Percentiles rank a stretch among this genome's conserved stretches.
phyloP scores from a whole-genome alignment of 1,140 invertebrate genomes.

The Aphidius gifuensis region DNA sequence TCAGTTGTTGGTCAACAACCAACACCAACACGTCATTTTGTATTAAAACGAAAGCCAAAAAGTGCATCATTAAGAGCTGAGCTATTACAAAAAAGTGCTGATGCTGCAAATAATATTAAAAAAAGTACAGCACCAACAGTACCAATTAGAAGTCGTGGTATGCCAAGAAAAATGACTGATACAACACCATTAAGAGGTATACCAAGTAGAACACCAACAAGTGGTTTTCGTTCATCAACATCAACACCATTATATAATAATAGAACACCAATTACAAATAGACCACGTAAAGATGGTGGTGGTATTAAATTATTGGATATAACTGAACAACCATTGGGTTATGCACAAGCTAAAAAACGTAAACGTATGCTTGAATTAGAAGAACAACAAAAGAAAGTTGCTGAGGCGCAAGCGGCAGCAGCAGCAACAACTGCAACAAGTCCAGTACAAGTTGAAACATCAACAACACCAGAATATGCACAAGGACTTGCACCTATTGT shows the following conservation, averaged over 20 bases:
- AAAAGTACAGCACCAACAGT: constrained; percentile 85
- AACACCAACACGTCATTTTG: constrained; percentile 83
- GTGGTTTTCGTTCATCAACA: constrained; percentile 63
- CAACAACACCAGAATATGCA: constrained; percentile 70
- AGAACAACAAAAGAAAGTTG: constrained; percentile 69
- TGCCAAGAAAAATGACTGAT: constrained; percentile 95
- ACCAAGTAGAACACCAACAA: constrained; percentile 73
- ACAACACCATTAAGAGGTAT: constrained; percentile 89
- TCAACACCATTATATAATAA: constrained; percentile 56
- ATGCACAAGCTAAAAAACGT: constrained; percentile 61
- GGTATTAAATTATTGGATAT: constrained; percentile 93
- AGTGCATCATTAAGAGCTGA: constrained; percentile 87
- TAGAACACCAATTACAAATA: constrained; percentile 53
- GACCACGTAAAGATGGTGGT: constrained; percentile 78
- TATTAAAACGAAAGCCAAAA: constrained; percentile 91
- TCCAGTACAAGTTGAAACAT: constrained; percentile 50
- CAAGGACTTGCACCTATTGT: constrained; percentile 64
- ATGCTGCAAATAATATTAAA: constrained; percentile 85
- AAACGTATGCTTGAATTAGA: constrained; percentile 70
- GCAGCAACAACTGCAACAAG: constrained; percentile 47
- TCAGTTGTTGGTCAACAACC: constrained; percentile 73
- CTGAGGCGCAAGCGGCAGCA: constrained; percentile 58
- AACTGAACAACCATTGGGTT: constrained; percentile 81
- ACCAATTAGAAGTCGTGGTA: constrained; percentile 85
- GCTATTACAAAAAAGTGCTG: constrained; percentile 84